Percentiles rank a stretch among this genome's conserved stretches.
These are phyloP conservation scores for Odontothrips loti DNA, from an alignment of 2,888 invertebrate species.

Conservation along the genomic window DNA sequence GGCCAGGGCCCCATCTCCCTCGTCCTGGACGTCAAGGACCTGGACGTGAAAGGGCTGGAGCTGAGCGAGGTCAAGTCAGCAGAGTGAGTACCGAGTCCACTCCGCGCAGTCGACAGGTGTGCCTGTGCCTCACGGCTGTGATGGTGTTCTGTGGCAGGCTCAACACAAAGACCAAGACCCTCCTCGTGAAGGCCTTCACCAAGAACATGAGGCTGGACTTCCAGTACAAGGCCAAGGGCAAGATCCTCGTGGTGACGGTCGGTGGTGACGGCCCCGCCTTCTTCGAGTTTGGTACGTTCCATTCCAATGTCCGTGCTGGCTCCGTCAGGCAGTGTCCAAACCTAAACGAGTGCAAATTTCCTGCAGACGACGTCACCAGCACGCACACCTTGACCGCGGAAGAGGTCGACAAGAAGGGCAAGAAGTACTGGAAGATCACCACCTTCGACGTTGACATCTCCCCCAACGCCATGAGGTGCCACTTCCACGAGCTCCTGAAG, in stretches of 20 bases:
- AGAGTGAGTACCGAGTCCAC: neutral
- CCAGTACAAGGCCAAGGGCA: slow-evolving; percentile 2
- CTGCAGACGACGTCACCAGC: neutral
- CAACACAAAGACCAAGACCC: neutral
- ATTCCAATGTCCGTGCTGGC: too few species aligned
- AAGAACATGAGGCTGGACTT: neutral
- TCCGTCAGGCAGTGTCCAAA: too few species aligned
- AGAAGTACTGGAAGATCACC: slow-evolving; percentile 24
- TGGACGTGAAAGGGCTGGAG: neutral
- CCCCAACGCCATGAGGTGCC: neutral
- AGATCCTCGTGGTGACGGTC: slow-evolving; percentile 11
- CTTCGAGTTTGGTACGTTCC: neutral
- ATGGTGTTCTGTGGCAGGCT: too few species aligned
- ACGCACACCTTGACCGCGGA: neutral
- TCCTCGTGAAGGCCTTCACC: neutral
- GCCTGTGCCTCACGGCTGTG: neutral
- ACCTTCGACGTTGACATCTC: neutral
- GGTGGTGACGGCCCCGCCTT: neutral
- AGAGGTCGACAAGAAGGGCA: slow-evolving; percentile 5
- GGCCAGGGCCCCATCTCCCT: slow-evolving; percentile 1
- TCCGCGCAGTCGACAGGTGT: neutral
- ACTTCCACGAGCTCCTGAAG: slow-evolving; percentile 24
- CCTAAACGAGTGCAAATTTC: too few species aligned
- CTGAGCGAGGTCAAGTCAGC: neutral
- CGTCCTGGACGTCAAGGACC: neutral